Evolutionary conservation across 1,140 invertebrate species (phyloP).

Genomic region (Pinna nobilis): DNA sequence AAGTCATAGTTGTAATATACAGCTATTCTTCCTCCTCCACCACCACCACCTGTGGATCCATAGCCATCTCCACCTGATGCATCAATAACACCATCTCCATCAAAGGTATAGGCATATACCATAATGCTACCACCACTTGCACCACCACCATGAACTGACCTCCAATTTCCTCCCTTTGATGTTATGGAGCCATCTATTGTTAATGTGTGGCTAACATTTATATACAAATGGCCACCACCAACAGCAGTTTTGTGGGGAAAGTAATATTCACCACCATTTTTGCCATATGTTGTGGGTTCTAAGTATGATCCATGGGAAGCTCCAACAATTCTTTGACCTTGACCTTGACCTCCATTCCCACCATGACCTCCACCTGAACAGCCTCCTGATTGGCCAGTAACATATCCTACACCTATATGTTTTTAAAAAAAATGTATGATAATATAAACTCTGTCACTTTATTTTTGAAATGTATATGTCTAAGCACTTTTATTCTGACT

Average conservation of each 20-base stretch:
- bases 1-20: conserved; percentile 62
- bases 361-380: conserved; percentile 65
- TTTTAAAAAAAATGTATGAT: too few species aligned
- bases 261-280: conserved; percentile 57
- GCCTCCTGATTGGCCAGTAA: conserved; percentile 37
- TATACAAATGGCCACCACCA: conserved; percentile 55
- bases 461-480: too few species aligned
- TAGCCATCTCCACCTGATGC: conserved; percentile 57
- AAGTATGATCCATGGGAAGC: conserved; percentile 59
- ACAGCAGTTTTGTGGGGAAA: conserved; percentile 58
- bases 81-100: conserved; percentile 59
- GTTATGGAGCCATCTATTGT: conserved; percentile 56
- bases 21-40: conserved; percentile 59
- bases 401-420: conserved; percentile 50
- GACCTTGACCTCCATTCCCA: conserved; percentile 64
- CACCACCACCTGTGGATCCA: conserved; percentile 52
- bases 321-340: conserved; percentile 49
- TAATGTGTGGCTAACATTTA: conserved; percentile 50
- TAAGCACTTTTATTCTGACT: too few species aligned
- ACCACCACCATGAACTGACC: conserved; percentile 56
- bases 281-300: conserved; percentile 56
- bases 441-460: too few species aligned
- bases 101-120: conserved; percentile 53
- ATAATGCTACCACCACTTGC: conserved; percentile 60
- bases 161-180: conserved; percentile 54